Evolutionary conservation across 1,140 invertebrate genomes (phyloP), one percentile per base, ranked within the genome.

Genomic region (Temnothorax nylanderi): DNA sequence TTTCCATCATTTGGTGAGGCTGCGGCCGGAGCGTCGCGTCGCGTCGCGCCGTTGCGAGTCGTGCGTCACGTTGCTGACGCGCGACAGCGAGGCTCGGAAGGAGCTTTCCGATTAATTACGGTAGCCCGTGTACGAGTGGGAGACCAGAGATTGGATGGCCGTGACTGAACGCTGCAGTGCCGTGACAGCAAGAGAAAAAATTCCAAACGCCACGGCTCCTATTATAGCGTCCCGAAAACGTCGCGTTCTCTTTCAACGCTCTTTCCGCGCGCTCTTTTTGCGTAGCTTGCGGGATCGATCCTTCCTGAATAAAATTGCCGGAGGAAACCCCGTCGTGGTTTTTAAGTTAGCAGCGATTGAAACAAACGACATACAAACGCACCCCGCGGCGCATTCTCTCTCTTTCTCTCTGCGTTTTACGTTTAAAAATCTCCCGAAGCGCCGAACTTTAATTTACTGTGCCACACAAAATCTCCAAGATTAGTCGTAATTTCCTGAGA

Each of bases 21-120:
- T 60, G 32, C 56, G 69, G 10, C 37, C 76, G 18, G 41, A 67
- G n/a, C 26, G 26, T 1, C 26, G 26, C 26, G n/a, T n/a, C n/a
- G n/a, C n/a, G n/a, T n/a, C n/a, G 26, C 26, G 26, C 32, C 18
- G 76, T 44, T 10, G 32, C 10, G 26, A 81, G 64, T 56, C 84
- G 76, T 69, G 85, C 85, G 51, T 80, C 64, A 81, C 75, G 62
- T 34, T 49, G 76, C 41, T 67, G 75, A 80, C 64, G 75, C 64
- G 62, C 85, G 75, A 86, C 85, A 86, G 75, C 60, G 64, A 51
- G 58, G 18, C 51, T 82, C 76, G 51, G 82, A 76, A 86, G 74
- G 85, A 69, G 85, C 85, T 87, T 74, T 87, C 81, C 85, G 78
- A 87, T 87, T 87, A 87, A 87, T 87, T 87, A 87, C 85, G 78